Conservation (phyloP, 2,888 invertebrate species). For the Dromius quadrimaculatus region DNA sequence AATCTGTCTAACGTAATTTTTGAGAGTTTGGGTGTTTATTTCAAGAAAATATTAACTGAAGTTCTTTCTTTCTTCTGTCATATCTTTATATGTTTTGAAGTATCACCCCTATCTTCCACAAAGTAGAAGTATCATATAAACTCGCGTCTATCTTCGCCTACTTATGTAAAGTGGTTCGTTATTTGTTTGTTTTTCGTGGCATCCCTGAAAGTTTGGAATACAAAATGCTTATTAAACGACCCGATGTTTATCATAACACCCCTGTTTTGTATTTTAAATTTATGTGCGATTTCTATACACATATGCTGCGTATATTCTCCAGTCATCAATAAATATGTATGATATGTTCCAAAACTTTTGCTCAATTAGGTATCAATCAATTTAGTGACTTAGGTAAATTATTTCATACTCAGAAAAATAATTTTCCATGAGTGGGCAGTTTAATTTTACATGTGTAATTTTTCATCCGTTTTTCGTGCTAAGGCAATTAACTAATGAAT, state of each 20-base stretch:
- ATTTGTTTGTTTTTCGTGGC: constrained; percentile 33
- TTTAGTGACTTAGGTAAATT: too few species aligned
- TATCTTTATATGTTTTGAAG: not conserved
- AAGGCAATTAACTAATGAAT: constrained; percentile 16
- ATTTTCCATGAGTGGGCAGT: constrained; percentile 9
- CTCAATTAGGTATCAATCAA: too few species aligned
- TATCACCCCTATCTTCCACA: not conserved
- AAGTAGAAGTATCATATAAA: not conserved
- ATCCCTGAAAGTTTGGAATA: constrained; percentile 9
- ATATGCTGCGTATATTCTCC: too few species aligned
- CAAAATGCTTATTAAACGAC: constrained; percentile 27
- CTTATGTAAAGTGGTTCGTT: constrained; percentile 39
- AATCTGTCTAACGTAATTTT: too few species aligned
- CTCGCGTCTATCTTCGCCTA: constrained; percentile 19
- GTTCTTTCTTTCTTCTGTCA: too few species aligned
- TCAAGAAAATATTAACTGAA: too few species aligned
- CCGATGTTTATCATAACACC: constrained; percentile 21
- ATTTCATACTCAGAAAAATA: constrained; percentile 14
- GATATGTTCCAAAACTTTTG: too few species aligned
- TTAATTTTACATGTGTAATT: constrained; percentile 6
- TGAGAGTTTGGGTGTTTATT: too few species aligned
- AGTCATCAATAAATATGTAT: too few species aligned
- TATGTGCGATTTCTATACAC: not conserved
- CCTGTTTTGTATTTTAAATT: constrained; percentile 20
- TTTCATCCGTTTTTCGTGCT: constrained; percentile 14